Base-by-base conservation (phyloP, 2,888 invertebrate genomes). In the Noctua comes region DNA sequence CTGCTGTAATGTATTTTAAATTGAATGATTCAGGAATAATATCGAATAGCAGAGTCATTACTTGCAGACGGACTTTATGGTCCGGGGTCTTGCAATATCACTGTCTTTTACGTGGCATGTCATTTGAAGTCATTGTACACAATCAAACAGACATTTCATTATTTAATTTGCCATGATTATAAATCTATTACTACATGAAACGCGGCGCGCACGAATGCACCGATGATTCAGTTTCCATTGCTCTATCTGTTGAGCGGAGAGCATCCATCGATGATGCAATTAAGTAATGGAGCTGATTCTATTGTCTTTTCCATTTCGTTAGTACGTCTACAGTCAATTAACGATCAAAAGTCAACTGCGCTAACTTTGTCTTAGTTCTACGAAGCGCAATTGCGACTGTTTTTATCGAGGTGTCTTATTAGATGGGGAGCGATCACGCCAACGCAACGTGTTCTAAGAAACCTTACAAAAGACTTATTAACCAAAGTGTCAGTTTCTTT, bases 401-500 rank as follows among this genome's bases (percentile, higher is more conserved):
- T 87, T 90, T 88, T 85, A 91, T 90, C 83, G 89, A 91, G 92
- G 91, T 91, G 92, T 91, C 91, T 91, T 91, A 91, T 92, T 93
- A 92, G 91, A 92, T 86, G 89, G 76, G 76, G 87, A 87, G 83
- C 85, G 89, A 91, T 92, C 91, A 92, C 91, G 89, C 92, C 88
- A 89, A 91, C 91, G 88, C 88, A 89, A 88, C 90, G 83, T 90
- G 90, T 96, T 95, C 95, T 90, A 80, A 92, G 96, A 96, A 95
- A 88, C 93, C 93, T 90, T 92, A 93, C 92, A 94, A 94, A 94
- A 91, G 90, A 90, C 92, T 90, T 90, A 93, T 93, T 93, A 93
- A 89, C 91, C 87, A 90, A 91, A 93, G 95, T 94, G 93, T 95
- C 95, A 95, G 91, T 93, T 95, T 94, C 91, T 91, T 89, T 89